phyloP scores from a whole-genome alignment of 2,888 invertebrate species.

The Pandemis cinnamomeana region DNA sequence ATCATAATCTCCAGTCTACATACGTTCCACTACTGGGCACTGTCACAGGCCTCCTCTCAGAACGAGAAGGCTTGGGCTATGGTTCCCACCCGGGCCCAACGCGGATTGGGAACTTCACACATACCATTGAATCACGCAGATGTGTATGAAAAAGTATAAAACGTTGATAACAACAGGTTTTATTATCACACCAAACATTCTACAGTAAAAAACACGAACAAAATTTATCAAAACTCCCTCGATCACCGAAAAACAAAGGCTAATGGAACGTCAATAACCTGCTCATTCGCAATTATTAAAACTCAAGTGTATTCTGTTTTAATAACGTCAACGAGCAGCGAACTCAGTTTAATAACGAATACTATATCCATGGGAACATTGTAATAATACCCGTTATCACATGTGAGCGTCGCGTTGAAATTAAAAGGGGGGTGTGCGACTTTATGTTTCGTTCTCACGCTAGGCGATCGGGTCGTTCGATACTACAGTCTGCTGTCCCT shows the following conservation, averaged over 20 bases:
- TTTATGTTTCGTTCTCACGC: slow-evolving; percentile 60
- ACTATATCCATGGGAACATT: slow-evolving; percentile 62
- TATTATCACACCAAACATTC: background rate
- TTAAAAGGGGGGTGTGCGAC: slow-evolving; percentile 60
- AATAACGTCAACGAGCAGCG: slow-evolving; percentile 18
- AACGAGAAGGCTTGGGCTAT: too few relatives aligned
- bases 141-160: too few relatives aligned
- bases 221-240: background rate
- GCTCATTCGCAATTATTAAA: background rate
- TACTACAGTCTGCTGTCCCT: background rate
- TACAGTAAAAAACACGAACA: background rate
- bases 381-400: slow-evolving; percentile 50
- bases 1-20: too few relatives aligned
- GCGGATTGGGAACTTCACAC: too few relatives aligned
- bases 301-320: slow-evolving; percentile 12
- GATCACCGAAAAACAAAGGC: background rate
- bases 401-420: slow-evolving; percentile 72
- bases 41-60: too few relatives aligned
- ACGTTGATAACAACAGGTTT: background rate
- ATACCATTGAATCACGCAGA: too few relatives aligned
- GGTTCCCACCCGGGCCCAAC: too few relatives aligned
- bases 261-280: slow-evolving; percentile 6
- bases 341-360: slow-evolving; percentile 42
- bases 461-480: slow-evolving; percentile 44
- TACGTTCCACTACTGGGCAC: too few relatives aligned